A percentile compares a stretch with the other conserved stretches of the same genome.
These are phyloP conservation scores for Erythrolamprus reginae DNA, from an alignment of 2,113 vertebrate genomes.

Conservation along the genomic window DNA sequence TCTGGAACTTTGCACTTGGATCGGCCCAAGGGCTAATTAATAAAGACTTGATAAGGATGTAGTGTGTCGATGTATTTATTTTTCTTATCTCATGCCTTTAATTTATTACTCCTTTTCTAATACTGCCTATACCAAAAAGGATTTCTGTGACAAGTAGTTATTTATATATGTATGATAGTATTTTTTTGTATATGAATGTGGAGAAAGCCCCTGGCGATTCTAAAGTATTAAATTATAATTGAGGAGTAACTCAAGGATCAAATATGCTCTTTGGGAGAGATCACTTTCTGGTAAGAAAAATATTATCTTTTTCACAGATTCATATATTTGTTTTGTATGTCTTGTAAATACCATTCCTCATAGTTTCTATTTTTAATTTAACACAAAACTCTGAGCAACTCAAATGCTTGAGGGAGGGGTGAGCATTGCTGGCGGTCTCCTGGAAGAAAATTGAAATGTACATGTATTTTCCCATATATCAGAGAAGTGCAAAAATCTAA, in stretches of 20 bases:
- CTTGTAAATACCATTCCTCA: conserved; percentile 64
- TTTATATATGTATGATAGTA: conserved; percentile 21
- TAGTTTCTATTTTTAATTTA: conserved; percentile 77
- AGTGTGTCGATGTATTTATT: no score
- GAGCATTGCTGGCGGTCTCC: conserved; percentile 46
- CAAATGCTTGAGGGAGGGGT: conserved; percentile 40
- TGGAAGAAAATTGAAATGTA: conserved; percentile 72
- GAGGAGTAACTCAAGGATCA: conserved; percentile 73
- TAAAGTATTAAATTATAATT: conserved; percentile 69
- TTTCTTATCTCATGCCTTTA: neutral
- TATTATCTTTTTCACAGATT: conserved; percentile 54
- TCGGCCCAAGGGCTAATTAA: no score
- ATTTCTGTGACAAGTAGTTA: neutral
- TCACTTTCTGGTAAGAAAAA: conserved; percentile 57
- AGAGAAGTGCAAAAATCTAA: conserved; percentile 71
- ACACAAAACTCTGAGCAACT: conserved; percentile 66
- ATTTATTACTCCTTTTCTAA: neutral
- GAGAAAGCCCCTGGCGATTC: conserved; percentile 48
- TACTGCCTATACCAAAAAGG: neutral
- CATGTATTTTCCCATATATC: conserved; percentile 73
- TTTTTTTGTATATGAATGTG: conserved; percentile 43
- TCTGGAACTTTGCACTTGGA: no score
- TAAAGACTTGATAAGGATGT: no score
- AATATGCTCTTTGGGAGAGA: conserved; percentile 65
- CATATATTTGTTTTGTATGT: conserved; percentile 55